Percentiles rank a stretch among this genome's conserved stretches.
Evolutionary conservation across 1,140 invertebrate species (phyloP).

Genomic region (Macrobrachium rosenbergii): DNA sequence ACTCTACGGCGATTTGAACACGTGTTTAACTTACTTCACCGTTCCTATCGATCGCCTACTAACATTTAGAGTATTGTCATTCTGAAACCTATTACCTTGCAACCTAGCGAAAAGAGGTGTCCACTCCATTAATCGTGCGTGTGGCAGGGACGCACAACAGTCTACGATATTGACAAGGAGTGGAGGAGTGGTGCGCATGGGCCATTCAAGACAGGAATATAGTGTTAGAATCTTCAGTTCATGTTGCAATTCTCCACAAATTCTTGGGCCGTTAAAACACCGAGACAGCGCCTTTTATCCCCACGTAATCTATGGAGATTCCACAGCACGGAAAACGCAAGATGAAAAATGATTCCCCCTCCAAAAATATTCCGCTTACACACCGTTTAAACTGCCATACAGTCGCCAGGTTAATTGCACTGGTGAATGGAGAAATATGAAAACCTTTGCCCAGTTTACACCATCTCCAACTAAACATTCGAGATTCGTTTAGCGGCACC

Average conservation of each 20-base stretch:
- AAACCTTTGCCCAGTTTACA: neutral
- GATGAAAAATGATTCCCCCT: too few relatives aligned
- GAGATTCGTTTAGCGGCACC: constrained; percentile 30
- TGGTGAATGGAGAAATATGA: constrained; percentile 14
- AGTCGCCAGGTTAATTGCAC: neutral
- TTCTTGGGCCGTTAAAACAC: neutral
- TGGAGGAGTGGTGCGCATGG: constrained; percentile 28
- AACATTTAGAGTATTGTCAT: too few relatives aligned
- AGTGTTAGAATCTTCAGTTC: constrained; percentile 35
- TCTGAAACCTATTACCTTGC: too few relatives aligned
- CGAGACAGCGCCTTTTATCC: too few relatives aligned
- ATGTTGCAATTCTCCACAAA: constrained; percentile 24
- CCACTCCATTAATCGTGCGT: neutral
- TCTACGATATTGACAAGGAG: constrained; percentile 41
- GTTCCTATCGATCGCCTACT: too few relatives aligned
- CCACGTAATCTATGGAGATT: too few relatives aligned
- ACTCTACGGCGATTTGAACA: constrained; percentile 11
- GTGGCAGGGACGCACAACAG: constrained; percentile 17
- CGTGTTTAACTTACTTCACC: neutral
- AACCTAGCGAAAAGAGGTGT: too few relatives aligned
- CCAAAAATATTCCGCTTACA: too few relatives aligned
- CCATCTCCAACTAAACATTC: constrained; percentile 21
- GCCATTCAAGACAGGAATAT: constrained; percentile 33
- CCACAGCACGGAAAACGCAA: too few relatives aligned
- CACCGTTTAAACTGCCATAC: neutral